Evolutionary conservation across 2,888 invertebrate species (phyloP).

Genomic region (Mythimna impura): DNA sequence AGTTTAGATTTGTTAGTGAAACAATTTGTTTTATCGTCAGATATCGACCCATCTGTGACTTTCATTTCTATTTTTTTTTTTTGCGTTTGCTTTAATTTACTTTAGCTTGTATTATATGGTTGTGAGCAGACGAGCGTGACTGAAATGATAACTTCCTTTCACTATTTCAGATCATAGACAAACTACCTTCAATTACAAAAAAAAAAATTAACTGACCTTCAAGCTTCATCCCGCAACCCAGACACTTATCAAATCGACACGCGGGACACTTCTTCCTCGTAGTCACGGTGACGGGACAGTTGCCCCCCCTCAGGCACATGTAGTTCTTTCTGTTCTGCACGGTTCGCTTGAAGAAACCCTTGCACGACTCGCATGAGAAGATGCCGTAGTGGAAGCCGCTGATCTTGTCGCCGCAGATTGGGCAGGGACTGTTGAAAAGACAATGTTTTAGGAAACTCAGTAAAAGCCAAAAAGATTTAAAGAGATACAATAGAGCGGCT

Average conservation of each 20-base stretch:
- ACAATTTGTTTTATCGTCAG: too few relatives aligned
- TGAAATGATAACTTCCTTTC: too few relatives aligned
- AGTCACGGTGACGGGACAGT: conserved; percentile 97
- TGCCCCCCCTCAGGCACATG: conserved; percentile 97
- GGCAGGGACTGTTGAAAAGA: conserved; percentile 94
- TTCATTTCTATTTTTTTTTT: too few relatives aligned
- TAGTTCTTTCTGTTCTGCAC: conserved; percentile 99
- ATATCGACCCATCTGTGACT: too few relatives aligned
- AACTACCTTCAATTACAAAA: background rate
- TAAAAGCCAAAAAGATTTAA: too few relatives aligned
- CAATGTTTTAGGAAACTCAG: too few relatives aligned
- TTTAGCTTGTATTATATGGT: too few relatives aligned
- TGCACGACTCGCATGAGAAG: conserved; percentile 99
- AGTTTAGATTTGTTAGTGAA: too few relatives aligned
- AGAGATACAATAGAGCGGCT: too few relatives aligned
- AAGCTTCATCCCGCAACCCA: conserved; percentile 98
- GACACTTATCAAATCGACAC: conserved; percentile 98
- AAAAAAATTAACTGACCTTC: conserved; percentile 91
- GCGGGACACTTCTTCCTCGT: conserved; percentile 99
- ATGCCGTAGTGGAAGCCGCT: conserved; percentile 99
- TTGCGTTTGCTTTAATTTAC: too few relatives aligned
- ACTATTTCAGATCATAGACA: too few relatives aligned
- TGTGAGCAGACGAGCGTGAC: too few relatives aligned
- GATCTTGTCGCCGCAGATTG: conserved; percentile 98
- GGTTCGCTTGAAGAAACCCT: conserved; percentile 99